Percentiles rank a stretch among this genome's conserved stretches.
These are phyloP conservation scores for Gasteruption jaculator DNA, from an alignment of 2,888 invertebrate genomes.

Conservation along the genomic window DNA sequence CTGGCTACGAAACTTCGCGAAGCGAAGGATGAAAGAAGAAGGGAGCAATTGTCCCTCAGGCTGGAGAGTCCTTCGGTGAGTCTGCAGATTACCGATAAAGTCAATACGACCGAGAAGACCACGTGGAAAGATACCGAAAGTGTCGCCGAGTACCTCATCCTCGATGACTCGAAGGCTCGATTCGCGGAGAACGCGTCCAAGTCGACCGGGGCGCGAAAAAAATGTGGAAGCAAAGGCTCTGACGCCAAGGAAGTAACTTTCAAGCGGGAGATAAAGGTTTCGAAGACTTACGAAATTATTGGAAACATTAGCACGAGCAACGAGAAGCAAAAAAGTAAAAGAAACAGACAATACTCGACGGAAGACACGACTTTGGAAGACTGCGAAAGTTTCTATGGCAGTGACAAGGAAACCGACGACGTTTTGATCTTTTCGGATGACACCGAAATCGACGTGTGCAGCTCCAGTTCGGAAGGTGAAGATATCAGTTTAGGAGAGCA, in stretches of 20 bases:
- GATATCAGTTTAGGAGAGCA: slow-evolving; percentile 37
- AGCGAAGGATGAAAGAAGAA: slow-evolving; percentile 36
- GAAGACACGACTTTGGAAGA: slow-evolving; percentile 46
- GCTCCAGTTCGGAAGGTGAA: slow-evolving; percentile 50
- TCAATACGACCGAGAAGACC: slow-evolving; percentile 32
- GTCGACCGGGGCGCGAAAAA: slow-evolving; percentile 8
- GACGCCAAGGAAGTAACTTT: slow-evolving; percentile 48
- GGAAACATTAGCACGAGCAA: slow-evolving; percentile 28
- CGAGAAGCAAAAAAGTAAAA: slow-evolving; percentile 23
- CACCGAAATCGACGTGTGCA: slow-evolving; percentile 53
- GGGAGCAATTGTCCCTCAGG: slow-evolving; percentile 16
- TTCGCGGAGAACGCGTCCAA: too few relatives aligned
- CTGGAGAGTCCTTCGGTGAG: slow-evolving; percentile 27
- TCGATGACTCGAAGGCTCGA: too few relatives aligned
- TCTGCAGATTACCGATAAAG: slow-evolving; percentile 33
- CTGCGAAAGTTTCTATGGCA: slow-evolving; percentile 60
- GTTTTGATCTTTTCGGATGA: slow-evolving; percentile 61
- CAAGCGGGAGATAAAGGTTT: slow-evolving; percentile 33
- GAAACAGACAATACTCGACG: slow-evolving; percentile 23
- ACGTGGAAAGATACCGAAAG: slow-evolving; percentile 41
- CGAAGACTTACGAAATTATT: slow-evolving; percentile 33
- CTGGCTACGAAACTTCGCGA: slow-evolving; percentile 15
- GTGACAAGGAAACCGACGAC: slow-evolving; percentile 61
- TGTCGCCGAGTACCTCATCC: slow-evolving; percentile 43
- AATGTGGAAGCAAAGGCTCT: slow-evolving; percentile 14